A percentile compares a stretch with the other conserved stretches of the same genome.
phyloP scores from a whole-genome alignment of 2,888 invertebrate genomes.

The Subacronicta megacephala region DNA sequence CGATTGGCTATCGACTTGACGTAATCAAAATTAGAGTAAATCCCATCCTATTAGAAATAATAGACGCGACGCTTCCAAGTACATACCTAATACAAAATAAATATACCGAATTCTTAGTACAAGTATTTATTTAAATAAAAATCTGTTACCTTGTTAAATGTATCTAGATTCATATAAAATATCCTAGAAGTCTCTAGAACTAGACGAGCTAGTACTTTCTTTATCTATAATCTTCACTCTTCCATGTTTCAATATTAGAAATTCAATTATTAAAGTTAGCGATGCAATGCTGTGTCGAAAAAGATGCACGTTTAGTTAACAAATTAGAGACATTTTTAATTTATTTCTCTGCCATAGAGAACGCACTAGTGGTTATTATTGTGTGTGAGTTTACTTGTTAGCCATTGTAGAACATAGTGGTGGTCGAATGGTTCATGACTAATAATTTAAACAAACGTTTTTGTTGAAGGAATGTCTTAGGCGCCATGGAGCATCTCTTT shows the following conservation, averaged over 20 bases:
- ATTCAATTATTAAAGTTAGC: constrained; percentile 60
- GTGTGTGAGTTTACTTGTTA: constrained; percentile 79
- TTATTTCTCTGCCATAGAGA: constrained; percentile 74
- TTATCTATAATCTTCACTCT: constrained; percentile 85
- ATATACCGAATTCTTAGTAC: constrained; percentile 54
- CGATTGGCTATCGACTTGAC: constrained; percentile 59
- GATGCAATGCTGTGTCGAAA: constrained; percentile 70
- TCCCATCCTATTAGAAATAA: constrained; percentile 39
- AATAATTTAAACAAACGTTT: constrained; percentile 64
- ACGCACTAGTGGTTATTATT: constrained; percentile 79
- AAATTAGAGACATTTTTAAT: constrained; percentile 74
- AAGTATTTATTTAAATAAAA: constrained; percentile 38
- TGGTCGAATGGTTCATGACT: constrained; percentile 60
- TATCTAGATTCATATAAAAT: constrained; percentile 46
- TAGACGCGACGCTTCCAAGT: constrained; percentile 53
- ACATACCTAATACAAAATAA: constrained; percentile 59
- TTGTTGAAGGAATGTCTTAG: constrained; percentile 83
- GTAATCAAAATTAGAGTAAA: constrained; percentile 31
- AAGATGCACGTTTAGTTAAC: constrained; percentile 83
- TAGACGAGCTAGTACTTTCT: constrained; percentile 76
- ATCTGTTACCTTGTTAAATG: constrained; percentile 45
- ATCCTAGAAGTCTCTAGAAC: constrained; percentile 72
- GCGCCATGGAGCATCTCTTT: constrained; percentile 78
- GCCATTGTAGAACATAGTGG: constrained; percentile 68
- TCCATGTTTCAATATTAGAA: constrained; percentile 85